A percentile compares a stretch with the other conserved stretches of the same genome.
Evolutionary conservation across 2,888 invertebrate species (phyloP).

Genomic region (Andrena trimmerana): DNA sequence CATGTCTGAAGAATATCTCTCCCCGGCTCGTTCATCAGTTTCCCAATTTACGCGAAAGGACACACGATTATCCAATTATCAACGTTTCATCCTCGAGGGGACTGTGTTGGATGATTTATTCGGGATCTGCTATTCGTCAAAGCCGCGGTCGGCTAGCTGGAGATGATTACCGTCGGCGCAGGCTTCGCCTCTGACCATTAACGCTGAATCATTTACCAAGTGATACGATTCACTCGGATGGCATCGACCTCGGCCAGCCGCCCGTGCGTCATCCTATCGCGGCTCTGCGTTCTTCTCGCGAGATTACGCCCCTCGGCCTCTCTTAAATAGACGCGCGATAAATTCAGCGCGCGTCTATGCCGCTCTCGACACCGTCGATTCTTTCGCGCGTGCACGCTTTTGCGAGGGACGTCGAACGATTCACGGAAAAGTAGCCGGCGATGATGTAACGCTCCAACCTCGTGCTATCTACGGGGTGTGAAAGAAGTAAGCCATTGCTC

Average conservation of each 20-base stretch:
- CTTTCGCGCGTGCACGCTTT: conserved; percentile 21
- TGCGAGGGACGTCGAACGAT: not conserved
- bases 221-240: conserved; percentile 45
- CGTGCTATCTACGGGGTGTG: not conserved
- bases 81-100: conserved; percentile 19
- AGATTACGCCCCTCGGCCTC: conserved; percentile 39
- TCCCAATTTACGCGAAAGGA: conserved; percentile 2
- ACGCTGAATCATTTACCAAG: conserved; percentile 47
- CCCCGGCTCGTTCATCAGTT: conserved; percentile 33
- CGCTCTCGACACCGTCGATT: conserved; percentile 11
- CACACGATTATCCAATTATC: conserved; percentile 32
- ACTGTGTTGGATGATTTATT: conserved; percentile 31
- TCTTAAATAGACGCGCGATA: conserved; percentile 57
- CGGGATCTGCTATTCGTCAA: conserved; percentile 39
- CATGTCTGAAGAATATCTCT: conserved; percentile 1
- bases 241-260: conserved; percentile 52
- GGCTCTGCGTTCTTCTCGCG: conserved; percentile 37
- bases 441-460: conserved; percentile 8
- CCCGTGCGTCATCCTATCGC: conserved; percentile 46
- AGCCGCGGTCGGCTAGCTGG: not conserved
- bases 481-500: not conserved
- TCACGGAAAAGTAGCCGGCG: not conserved
- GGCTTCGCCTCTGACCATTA: conserved; percentile 39
- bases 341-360: conserved; percentile 40
- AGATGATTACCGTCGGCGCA: conserved; percentile 29